Evolutionary conservation across 2,113 vertebrate species (phyloP).

Genomic region (Alosa alosa): DNA sequence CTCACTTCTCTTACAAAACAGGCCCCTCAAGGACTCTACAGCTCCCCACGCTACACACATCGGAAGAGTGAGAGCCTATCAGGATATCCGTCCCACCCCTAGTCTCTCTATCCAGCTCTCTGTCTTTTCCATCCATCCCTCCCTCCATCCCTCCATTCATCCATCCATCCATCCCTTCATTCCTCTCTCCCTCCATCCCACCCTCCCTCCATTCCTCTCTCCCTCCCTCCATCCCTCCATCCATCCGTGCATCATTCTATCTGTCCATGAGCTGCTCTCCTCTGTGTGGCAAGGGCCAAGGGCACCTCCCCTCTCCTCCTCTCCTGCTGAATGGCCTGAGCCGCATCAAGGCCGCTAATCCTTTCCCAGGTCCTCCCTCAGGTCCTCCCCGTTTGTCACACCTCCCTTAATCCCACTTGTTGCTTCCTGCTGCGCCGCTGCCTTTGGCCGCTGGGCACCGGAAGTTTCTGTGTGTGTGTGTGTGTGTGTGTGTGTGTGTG

Average conservation of each 20-base stretch:
- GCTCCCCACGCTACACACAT: constrained; percentile 20
- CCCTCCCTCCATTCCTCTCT: constrained; percentile 31
- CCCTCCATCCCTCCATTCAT: constrained; percentile 8
- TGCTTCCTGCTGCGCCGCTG: constrained; percentile 45
- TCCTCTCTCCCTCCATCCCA: constrained; percentile 19
- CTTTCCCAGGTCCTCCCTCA: constrained; percentile 40
- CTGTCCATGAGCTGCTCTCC: constrained; percentile 4
- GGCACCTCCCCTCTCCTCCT: constrained; percentile 29
- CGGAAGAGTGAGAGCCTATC: background rate
- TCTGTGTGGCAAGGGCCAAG: too few relatives aligned
- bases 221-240: background rate
- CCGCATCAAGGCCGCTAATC: constrained; percentile 51
- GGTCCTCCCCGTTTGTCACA: constrained; percentile 32
- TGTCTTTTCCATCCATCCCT: constrained; percentile 19
- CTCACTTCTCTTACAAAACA: background rate
- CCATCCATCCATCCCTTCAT: constrained; percentile 21
- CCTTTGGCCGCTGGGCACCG: constrained; percentile 32
- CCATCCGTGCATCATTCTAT: background rate
- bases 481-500: background rate
- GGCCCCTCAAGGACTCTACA: background rate
- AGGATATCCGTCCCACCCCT: background rate
- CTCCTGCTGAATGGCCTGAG: constrained; percentile 39
- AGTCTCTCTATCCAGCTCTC: constrained; percentile 4
- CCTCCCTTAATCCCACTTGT: constrained; percentile 50
- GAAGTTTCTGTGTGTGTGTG: constrained; percentile 30